A percentile compares a stretch with the other conserved stretches of the same genome.
Evolutionary conservation across 2,888 invertebrate genomes (phyloP).

Genomic region (Tethea ocularis): DNA sequence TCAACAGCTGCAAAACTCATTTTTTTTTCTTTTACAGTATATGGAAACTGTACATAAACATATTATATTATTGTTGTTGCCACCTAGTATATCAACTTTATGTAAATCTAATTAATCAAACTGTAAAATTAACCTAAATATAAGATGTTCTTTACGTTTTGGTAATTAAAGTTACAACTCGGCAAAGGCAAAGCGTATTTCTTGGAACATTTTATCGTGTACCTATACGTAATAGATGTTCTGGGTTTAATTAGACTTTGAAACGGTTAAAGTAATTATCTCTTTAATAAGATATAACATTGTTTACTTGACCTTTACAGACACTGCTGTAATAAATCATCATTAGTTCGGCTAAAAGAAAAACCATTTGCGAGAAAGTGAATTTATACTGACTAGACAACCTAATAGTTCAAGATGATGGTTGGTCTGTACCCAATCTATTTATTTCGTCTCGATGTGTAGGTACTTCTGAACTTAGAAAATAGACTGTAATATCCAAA

Average conservation of each 20-base stretch:
- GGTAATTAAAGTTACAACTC: not conserved
- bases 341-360: slow-evolving; percentile 14
- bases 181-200: not conserved
- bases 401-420: slow-evolving; percentile 23
- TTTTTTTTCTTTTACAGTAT: not conserved
- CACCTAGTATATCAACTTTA: no score
- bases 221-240: slow-evolving; percentile 16
- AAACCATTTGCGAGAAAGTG: slow-evolving; percentile 17
- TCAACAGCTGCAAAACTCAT: not conserved
- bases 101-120: no score
- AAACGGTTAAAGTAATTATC: slow-evolving; percentile 30
- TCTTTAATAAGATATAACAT: slow-evolving; percentile 26
- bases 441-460: slow-evolving; percentile 20
- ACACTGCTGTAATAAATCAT: slow-evolving; percentile 31
- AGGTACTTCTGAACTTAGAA: slow-evolving; percentile 12
- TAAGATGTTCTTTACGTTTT: no score
- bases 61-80: no score
- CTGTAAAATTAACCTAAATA: no score
- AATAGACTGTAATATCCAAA: slow-evolving; percentile 25
- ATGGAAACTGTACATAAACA: not conserved
- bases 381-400: slow-evolving; percentile 13
- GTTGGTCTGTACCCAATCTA: slow-evolving; percentile 16
- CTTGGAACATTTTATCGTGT: not conserved
- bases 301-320: slow-evolving; percentile 23
- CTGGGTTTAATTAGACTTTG: slow-evolving; percentile 27